phyloP scores from a whole-genome alignment of 2,888 invertebrate species.

The Sinotaia quadrata region DNA sequence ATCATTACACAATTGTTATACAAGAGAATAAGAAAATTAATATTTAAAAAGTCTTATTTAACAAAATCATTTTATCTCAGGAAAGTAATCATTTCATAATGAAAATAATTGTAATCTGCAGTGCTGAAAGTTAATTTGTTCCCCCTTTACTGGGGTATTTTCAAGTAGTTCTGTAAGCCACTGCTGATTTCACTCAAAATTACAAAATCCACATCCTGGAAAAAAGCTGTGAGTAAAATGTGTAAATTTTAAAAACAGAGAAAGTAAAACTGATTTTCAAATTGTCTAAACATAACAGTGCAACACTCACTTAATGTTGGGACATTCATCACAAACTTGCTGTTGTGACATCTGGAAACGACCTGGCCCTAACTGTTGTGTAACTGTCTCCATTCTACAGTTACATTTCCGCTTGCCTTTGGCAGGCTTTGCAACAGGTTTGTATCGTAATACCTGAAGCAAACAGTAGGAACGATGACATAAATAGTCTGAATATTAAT shows the following conservation, averaged over 20 bases:
- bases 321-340: slow-evolving; percentile 97
- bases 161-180: too few relatives aligned
- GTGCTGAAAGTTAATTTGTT: too few relatives aligned
- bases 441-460: slow-evolving; percentile 90
- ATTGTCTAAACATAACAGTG: not conserved
- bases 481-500: too few relatives aligned
- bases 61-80: not conserved
- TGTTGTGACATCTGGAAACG: slow-evolving; percentile 98
- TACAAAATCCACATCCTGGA: too few relatives aligned
- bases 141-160: too few relatives aligned
- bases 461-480: too few relatives aligned
- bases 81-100: not conserved
- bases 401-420: slow-evolving; percentile 97
- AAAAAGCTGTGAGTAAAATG: too few relatives aligned
- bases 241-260: not conserved
- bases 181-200: too few relatives aligned
- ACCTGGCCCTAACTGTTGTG: slow-evolving; percentile 94
- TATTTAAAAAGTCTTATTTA: not conserved
- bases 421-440: slow-evolving; percentile 94
- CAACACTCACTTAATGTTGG: slow-evolving; percentile 86
- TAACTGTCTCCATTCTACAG: slow-evolving; percentile 98
- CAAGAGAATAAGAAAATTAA: not conserved
- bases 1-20: not conserved
- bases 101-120: not conserved
- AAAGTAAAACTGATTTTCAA: not conserved